Evolutionary conservation across 2,888 invertebrate genomes (phyloP).

Genomic region (Cephus spinipes): DNA sequence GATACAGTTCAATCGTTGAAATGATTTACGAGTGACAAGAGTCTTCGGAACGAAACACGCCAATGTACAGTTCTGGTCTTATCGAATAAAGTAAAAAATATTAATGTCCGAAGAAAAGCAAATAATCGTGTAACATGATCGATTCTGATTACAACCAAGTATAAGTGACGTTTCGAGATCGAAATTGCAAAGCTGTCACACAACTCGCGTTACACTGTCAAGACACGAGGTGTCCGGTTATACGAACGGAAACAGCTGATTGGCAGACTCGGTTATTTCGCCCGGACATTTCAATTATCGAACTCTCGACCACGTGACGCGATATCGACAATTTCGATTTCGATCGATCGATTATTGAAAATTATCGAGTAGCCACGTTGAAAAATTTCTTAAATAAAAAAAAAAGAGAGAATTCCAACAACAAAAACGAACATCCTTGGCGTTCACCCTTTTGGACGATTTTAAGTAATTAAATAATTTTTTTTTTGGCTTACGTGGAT

Average conservation of each 20-base stretch:
- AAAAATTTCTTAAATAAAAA: not conserved
- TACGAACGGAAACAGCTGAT: not conserved
- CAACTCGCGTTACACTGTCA: not conserved
- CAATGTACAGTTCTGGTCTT: no score
- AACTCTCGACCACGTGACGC: not conserved
- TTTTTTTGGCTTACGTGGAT: slow-evolving; percentile 46
- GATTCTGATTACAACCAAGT: no score
- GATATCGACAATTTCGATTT: not conserved
- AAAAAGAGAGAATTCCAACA: not conserved
- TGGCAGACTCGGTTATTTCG: not conserved
- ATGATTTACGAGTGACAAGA: not conserved
- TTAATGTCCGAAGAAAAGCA: no score
- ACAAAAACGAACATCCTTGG: not conserved
- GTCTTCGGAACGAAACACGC: no score
- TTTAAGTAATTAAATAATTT: not conserved
- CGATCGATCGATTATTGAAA: not conserved
- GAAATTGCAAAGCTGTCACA: not conserved
- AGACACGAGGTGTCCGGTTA: not conserved
- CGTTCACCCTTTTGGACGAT: not conserved
- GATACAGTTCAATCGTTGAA: not conserved
- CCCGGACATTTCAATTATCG: not conserved
- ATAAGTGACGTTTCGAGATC: not conserved
- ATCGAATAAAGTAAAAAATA: no score
- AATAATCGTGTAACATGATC: no score
- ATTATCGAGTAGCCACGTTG: not conserved